Conservation (phyloP, 2,113 vertebrate species). For the Myrmecophaga tridactyla region DNA sequence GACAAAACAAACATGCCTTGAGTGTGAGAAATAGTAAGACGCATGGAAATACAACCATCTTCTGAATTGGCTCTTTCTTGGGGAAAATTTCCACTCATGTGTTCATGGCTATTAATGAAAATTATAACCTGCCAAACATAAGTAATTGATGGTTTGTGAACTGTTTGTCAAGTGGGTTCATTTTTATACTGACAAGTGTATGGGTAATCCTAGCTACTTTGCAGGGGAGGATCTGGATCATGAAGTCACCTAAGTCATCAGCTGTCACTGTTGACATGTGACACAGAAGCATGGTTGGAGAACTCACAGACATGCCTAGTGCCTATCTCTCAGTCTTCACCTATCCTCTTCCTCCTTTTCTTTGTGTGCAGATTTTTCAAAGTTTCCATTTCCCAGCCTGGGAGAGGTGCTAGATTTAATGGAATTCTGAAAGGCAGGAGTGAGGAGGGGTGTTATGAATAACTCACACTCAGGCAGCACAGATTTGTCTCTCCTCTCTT, state of each 20-base stretch:
- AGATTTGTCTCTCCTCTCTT: too few species aligned
- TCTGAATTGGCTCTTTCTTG: background rate
- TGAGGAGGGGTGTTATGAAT: too few species aligned
- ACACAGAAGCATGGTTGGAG: background rate
- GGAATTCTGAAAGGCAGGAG: too few species aligned
- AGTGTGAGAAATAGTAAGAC: background rate
- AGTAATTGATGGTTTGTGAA: background rate
- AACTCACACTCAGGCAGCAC: too few species aligned
- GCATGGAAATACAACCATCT: background rate
- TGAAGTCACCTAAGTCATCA: background rate
- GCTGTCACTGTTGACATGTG: background rate
- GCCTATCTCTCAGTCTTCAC: too few species aligned
- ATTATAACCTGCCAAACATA: background rate
- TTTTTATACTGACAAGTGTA: background rate
- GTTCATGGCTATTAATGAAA: background rate
- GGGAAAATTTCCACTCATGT: background rate
- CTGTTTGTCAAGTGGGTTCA: background rate
- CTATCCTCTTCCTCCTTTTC: too few species aligned
- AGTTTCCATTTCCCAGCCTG: too few species aligned
- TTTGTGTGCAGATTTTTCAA: too few species aligned
- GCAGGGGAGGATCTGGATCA: background rate
- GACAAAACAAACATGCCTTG: conserved; percentile 11
- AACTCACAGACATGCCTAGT: too few species aligned
- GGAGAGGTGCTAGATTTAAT: too few species aligned
- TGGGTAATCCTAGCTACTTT: background rate